Conservation (phyloP, 2,113 vertebrate species). For the Grammomys surdaster region DNA sequence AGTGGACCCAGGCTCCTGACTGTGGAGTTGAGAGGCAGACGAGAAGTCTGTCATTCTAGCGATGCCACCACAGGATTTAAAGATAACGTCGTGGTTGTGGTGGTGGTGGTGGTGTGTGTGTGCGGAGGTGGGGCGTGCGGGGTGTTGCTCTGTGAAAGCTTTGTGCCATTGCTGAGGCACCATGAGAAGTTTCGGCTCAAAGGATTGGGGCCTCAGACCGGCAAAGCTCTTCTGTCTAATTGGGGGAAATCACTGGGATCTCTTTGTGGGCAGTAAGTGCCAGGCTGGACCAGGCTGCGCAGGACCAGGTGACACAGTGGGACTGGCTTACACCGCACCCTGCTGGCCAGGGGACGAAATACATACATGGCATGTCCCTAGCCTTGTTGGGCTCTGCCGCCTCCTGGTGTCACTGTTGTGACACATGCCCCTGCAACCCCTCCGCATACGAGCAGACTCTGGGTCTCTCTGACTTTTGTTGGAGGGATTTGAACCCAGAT, state of each 20-base stretch:
- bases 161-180: neutral
- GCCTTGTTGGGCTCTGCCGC: neutral
- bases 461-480: neutral
- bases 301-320: neutral
- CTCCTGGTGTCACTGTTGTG: neutral
- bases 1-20: neutral
- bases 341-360: neutral
- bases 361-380: neutral
- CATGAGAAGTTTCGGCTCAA: neutral
- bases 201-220: too few species aligned
- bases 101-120: neutral
- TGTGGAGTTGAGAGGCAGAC: neutral
- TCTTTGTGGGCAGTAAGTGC: accelerated
- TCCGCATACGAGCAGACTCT: neutral
- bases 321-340: neutral
- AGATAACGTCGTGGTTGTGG: too few species aligned
- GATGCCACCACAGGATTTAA: neutral
- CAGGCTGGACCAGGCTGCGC: neutral
- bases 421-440: neutral
- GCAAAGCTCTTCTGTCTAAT: neutral
- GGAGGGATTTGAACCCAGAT: neutral
- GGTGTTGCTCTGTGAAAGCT: neutral
- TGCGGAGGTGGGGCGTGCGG: too few species aligned
- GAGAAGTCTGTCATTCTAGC: neutral
- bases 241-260: neutral